Evolutionary conservation across 2,888 invertebrate genomes (phyloP), one percentile per base, ranked within the genome.

Genomic region (Latheticus oryzae): DNA sequence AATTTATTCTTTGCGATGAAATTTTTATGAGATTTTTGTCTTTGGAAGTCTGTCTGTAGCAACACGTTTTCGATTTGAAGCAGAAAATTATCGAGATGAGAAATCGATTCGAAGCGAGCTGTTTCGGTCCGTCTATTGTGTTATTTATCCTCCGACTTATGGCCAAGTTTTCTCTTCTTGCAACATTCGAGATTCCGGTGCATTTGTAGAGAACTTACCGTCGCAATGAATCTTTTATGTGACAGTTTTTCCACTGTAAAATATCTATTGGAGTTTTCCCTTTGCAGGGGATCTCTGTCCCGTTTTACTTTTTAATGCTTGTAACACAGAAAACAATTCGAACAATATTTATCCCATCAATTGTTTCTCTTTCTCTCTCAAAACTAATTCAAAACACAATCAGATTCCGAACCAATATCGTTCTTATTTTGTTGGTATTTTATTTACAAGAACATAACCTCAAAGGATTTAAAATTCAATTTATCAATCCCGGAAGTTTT

Each of bases 391-490:
- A 40, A 52, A 30, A 38, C 40, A 52, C 51, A 52, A 52, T 52
- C 52, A 42, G 37, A 42, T 52, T 28, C 32, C 33, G 43, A 52
- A 43, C 28, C 52, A 52, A 52, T 52, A 43, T 43, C 52, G 24
- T 24, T 30, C 28, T 56, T 56, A 37, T 56, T 48, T 12, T 53
- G 24, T 53, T 53, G 21, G 48, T 56, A 51, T 51, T 60, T 55
- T 60, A 57, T 62, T 62, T 62, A 60, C 54, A 58, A 58, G 38
- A 35, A 24, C 56, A 60, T 55, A 60, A 58, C 60, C 62, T 53
- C 60, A 58, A 58, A 62, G 62, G 62, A 59, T 52, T 54, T 55
- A 48, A 42, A 60, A 62, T 62, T 62, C 60, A 60, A 62, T 60
- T 62, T 62, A 54, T 54, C 62, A 48, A 62, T 58, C 54, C 37